A percentile compares a stretch with the other conserved stretches of the same genome.
phyloP scores from a whole-genome alignment of 2,888 invertebrate species.

The Resseliella maxima region DNA sequence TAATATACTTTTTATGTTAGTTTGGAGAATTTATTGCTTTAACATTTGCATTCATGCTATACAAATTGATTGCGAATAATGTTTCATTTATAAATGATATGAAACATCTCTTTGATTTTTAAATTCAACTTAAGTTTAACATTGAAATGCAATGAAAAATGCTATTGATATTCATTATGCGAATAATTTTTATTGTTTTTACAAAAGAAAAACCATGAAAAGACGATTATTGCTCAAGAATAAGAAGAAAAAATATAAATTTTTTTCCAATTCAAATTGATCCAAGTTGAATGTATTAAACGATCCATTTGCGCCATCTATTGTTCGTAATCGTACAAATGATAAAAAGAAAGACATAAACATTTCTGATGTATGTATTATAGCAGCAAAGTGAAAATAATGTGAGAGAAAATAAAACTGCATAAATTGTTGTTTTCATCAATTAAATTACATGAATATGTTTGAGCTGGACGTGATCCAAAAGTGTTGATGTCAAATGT shows the following conservation, averaged over 20 bases:
- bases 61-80: no score
- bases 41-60: no score
- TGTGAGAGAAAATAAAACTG: background rate
- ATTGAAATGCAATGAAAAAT: no score
- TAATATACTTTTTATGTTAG: no score
- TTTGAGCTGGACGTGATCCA: conserved; percentile 31
- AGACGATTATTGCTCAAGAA: no score
- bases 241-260: background rate
- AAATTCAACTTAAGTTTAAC: no score
- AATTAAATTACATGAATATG: background rate
- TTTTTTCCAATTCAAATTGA: background rate
- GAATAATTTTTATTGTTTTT: no score
- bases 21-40: no score
- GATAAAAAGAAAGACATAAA: background rate
- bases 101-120: no score
- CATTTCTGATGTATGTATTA: background rate
- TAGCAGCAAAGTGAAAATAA: background rate
- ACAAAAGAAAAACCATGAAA: no score
- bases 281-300: background rate
- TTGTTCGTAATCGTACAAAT: background rate
- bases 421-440: background rate
- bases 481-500: background rate
- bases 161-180: no score
- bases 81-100: no score
- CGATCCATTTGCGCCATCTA: background rate